Evolutionary conservation across 2,113 vertebrate species (phyloP).

Genomic region (Hydrolagus affinis): DNA sequence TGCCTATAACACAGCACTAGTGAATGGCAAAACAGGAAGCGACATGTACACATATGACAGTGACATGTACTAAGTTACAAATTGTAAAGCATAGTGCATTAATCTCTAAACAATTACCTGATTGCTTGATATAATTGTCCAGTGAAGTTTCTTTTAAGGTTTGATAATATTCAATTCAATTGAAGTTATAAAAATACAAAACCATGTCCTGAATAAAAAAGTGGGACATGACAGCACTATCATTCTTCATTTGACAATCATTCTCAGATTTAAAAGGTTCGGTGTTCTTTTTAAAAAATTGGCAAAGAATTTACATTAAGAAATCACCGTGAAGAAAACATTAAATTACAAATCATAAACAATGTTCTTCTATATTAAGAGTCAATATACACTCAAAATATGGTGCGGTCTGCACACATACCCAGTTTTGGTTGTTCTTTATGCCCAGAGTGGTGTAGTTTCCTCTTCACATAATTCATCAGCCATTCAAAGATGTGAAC

Average conservation of each 20-base stretch:
- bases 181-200: not conserved
- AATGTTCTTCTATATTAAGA: not conserved
- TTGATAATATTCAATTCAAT: not conserved
- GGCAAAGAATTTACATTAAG: not conserved
- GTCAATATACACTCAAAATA: not conserved
- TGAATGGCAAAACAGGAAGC: not conserved
- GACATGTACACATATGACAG: not conserved
- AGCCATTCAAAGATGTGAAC: conserved; percentile 97
- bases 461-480: conserved; percentile 89
- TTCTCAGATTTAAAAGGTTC: no score
- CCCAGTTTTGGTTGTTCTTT: conserved; percentile 76
- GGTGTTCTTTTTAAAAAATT: not conserved
- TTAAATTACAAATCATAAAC: not conserved
- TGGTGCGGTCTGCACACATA: conserved; percentile 44
- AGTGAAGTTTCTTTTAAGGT: not conserved
- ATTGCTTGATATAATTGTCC: not conserved
- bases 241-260: not conserved
- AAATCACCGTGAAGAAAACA: not conserved
- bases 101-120: not conserved
- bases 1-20: not conserved
- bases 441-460: conserved; percentile 57
- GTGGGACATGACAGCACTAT: not conserved
- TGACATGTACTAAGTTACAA: not conserved
- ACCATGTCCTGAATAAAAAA: not conserved
- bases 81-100: not conserved